Evolutionary conservation across 2,888 invertebrate species (phyloP).

Genomic region (Epistrophe grossulariae): DNA sequence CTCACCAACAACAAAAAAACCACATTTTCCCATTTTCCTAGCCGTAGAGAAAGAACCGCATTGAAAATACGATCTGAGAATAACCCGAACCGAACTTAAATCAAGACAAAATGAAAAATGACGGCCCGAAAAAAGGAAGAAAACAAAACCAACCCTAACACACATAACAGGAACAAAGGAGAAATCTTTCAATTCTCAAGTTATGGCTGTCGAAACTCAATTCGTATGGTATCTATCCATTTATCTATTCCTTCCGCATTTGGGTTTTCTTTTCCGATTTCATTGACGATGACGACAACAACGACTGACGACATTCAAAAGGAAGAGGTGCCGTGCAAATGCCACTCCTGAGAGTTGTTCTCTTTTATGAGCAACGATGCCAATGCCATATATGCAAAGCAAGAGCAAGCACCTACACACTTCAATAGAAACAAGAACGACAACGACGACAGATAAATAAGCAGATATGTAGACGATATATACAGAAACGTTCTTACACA

Average conservation of each 20-base stretch:
- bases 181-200: conserved; percentile 75
- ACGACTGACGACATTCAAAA: conserved; percentile 31
- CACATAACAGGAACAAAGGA: conserved; percentile 27
- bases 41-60: conserved; percentile 37
- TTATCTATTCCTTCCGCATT: conserved; percentile 74
- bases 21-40: conserved; percentile 58
- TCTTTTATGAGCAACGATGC: conserved; percentile 72
- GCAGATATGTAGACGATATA: conserved; percentile 48
- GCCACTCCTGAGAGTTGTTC: conserved; percentile 72
- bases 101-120: conserved; percentile 48
- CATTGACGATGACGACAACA: conserved; percentile 34
- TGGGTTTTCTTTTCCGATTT: conserved; percentile 65
- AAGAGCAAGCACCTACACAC: conserved; percentile 61
- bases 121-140: conserved; percentile 19
- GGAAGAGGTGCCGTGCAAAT: conserved; percentile 66
- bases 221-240: conserved; percentile 69
- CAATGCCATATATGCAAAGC: conserved; percentile 64
- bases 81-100: conserved; percentile 28
- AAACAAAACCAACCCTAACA: not conserved
- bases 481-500: conserved; percentile 21
- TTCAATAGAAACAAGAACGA: conserved; percentile 8
- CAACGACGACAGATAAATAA: conserved; percentile 67
- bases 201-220: conserved; percentile 74
- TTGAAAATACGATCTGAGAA: conserved; percentile 51
- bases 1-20: conserved; percentile 6